Base-by-base conservation (phyloP, 2,113 vertebrate genomes). In the Sylvicapra grimmia region DNA sequence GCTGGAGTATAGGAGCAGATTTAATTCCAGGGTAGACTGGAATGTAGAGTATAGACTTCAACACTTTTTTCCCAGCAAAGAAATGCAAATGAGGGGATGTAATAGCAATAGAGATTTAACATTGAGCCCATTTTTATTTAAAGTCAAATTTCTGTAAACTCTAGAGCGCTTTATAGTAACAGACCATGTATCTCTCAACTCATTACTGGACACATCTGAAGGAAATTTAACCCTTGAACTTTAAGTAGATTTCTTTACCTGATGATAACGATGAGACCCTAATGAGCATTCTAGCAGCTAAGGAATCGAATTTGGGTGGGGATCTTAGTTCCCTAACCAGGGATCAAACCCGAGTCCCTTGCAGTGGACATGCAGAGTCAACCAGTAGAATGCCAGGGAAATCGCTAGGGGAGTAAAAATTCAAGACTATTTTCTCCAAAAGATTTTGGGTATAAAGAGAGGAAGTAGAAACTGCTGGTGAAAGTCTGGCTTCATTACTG, bases 91-190 rank as follows among this genome's bases (percentile, higher is more conserved):
- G 10, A 92, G 12, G 59, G 40, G 5, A 27, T 86, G 8, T 36
- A 9, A 27, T 89, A 47, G 49, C 36, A 44, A 84, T 44, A 85
- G 27, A 68, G 33, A 51, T 58, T 89, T 83, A 92, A 72, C 2
- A 65, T 0, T 72, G 49, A 68, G 36, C 1, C 23, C 85, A 58
- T 72, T 77, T 87, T 68, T 31, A 89, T 63, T 85, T 86, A 86
- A 87, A 91, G 16, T 84, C 44, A 88, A 72, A 40, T 86, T 90
- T 90, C 54, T 72, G 44, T 83, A 54, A 86, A 80, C 56, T 56
- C 25, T 3, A 86, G 59, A 25, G 27, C 2, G 14, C 18, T 63
- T 86, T 84, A 58, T 85, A 87, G 18, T 63, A 58, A 51, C 29
- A 61, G 31, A 86, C n/a, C 40, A 23, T 16, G 3, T 6, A 21